Conservation (phyloP, 2,797 vertebrate species). For the Dicrostonyx torquatus region DNA sequence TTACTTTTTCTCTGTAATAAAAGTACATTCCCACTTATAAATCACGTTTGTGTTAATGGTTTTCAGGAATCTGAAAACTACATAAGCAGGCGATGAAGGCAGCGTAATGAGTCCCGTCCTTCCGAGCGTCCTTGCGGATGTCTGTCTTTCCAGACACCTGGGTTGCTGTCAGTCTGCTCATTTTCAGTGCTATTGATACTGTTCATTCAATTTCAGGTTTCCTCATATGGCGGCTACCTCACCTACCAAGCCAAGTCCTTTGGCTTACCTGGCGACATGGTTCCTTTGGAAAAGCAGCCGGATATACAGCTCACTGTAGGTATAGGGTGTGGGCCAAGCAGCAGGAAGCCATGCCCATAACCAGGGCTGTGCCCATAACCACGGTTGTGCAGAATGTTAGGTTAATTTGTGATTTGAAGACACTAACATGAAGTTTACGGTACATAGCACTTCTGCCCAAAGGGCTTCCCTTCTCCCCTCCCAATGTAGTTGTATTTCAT, state of each 20-base stretch:
- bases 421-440: not conserved
- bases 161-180: not conserved
- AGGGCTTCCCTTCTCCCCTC: not conserved
- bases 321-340: not conserved
- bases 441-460: not conserved
- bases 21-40: not conserved
- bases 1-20: not conserved
- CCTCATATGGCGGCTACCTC: slow-evolving; percentile 94
- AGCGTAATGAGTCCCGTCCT: not conserved
- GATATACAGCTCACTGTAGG: slow-evolving; percentile 92
- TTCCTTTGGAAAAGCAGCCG: slow-evolving; percentile 89
- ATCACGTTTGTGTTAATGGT: not conserved
- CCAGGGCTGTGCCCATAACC: not conserved
- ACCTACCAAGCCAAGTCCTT: slow-evolving; percentile 96
- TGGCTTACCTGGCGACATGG: slow-evolving; percentile 95
- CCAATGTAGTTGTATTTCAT: not conserved
- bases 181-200: not conserved
- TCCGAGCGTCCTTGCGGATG: rapidly evolving
- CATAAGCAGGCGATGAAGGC: not conserved
- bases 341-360: not conserved
- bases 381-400: not conserved
- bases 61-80: not conserved
- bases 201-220: slow-evolving; percentile 87
- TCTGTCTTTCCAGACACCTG: not conserved
- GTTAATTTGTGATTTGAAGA: not conserved